These are phyloP conservation scores for Chironomus riparius DNA, from an alignment of 2,888 invertebrate genomes.

Conservation along the genomic window DNA sequence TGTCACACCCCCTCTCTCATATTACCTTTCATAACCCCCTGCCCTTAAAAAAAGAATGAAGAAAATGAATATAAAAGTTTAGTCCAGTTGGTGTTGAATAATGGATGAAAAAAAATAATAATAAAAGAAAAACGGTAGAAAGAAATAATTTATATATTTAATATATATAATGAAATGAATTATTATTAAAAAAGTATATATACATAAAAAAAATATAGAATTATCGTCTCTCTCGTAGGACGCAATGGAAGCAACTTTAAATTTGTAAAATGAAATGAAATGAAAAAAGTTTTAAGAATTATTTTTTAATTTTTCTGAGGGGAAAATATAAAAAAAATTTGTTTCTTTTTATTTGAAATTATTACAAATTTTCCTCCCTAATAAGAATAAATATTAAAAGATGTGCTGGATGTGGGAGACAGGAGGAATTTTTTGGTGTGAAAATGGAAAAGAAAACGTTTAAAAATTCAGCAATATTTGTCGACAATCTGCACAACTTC, in stretches of 20 bases:
- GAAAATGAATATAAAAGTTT: neutral
- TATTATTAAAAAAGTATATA: neutral
- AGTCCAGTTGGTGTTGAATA: slow-evolving; percentile 4
- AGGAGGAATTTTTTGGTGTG: too few relatives aligned
- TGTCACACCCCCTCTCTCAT: too few relatives aligned
- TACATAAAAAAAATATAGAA: neutral
- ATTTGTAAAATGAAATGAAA: neutral
- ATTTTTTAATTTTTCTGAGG: too few relatives aligned
- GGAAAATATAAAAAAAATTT: too few relatives aligned
- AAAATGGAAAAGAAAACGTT: too few relatives aligned
- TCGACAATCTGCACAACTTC: too few relatives aligned
- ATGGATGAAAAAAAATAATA: neutral
- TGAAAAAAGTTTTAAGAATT: too few relatives aligned
- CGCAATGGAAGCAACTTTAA: neutral
- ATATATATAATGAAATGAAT: neutral
- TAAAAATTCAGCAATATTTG: too few relatives aligned
- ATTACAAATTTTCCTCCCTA: too few relatives aligned
- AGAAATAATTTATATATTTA: neutral
- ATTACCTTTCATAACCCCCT: neutral
- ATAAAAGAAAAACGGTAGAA: neutral
- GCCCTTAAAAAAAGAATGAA: neutral
- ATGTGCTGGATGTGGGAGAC: too few relatives aligned
- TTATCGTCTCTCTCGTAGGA: neutral
- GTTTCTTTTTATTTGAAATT: too few relatives aligned
- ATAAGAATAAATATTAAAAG: too few relatives aligned